Conservation (phyloP, 2,888 invertebrate genomes). For the Ornithoptera alexandrae region DNA sequence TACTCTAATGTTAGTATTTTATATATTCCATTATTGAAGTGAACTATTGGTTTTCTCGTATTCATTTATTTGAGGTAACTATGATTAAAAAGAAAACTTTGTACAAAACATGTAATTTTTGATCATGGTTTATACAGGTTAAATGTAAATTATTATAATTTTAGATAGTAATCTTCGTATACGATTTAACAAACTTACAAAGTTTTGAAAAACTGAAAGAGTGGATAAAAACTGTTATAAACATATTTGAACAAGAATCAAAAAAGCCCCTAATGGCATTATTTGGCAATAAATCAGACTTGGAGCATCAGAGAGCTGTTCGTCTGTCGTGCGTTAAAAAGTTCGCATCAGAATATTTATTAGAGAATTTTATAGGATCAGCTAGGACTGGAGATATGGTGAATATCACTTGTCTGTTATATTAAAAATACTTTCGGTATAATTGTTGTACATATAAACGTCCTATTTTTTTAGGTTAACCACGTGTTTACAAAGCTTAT, state of each 20-base stretch:
- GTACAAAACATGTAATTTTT: too few relatives aligned
- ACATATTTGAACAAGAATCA: slow-evolving; percentile 60
- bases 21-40: background rate
- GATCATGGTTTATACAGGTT: too few relatives aligned
- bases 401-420: slow-evolving; percentile 33
- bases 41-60: background rate
- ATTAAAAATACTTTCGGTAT: background rate
- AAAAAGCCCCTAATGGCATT: slow-evolving; percentile 80
- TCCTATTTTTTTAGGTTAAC: slow-evolving; percentile 76
- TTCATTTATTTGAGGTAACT: too few relatives aligned
- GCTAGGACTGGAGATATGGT: slow-evolving; percentile 88
- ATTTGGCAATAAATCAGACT: slow-evolving; percentile 86
- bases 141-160: slow-evolving; percentile 38
- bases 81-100: background rate
- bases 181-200: slow-evolving; percentile 89
- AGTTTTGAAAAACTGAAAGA: slow-evolving; percentile 88
- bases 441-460: background rate
- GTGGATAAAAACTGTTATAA: slow-evolving; percentile 83
- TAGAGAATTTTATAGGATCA: slow-evolving; percentile 82
- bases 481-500: slow-evolving; percentile 84
- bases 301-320: slow-evolving; percentile 86
- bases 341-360: slow-evolving; percentile 82
- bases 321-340: slow-evolving; percentile 82
- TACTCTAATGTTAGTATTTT: slow-evolving; percentile 82
- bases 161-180: slow-evolving; percentile 88